Evolutionary conservation across 2,797 vertebrate species (phyloP).

Genomic region (Austrolebias charrua): DNA sequence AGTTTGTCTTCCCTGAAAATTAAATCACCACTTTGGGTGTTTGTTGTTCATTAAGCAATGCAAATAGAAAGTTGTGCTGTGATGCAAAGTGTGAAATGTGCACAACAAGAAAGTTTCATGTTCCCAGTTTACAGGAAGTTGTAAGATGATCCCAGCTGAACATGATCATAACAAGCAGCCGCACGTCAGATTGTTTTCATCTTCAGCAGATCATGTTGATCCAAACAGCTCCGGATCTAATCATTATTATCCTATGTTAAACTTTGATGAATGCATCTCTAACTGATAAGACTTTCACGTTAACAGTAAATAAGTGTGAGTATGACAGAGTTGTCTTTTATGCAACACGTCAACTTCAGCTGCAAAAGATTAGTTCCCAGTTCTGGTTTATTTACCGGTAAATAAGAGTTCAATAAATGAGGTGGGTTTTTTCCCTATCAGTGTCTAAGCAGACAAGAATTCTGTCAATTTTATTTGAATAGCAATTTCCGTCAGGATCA

Average conservation of each 20-base stretch:
- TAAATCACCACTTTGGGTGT: conserved; percentile 23
- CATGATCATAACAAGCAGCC: conserved; percentile 17
- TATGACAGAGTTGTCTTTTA: too few species aligned
- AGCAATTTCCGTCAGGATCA: too few species aligned
- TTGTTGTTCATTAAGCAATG: conserved; percentile 3
- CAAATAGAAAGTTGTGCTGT: neutral
- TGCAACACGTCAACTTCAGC: too few species aligned
- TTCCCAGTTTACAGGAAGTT: conserved; percentile 12
- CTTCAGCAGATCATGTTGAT: conserved; percentile 9
- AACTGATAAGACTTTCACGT: neutral
- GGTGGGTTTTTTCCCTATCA: too few species aligned
- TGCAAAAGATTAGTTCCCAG: too few species aligned
- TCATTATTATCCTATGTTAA: neutral
- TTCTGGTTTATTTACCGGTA: too few species aligned
- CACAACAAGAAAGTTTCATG: conserved; percentile 22
- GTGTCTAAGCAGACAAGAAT: too few species aligned
- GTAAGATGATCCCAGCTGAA: conserved; percentile 25
- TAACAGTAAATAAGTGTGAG: too few species aligned
- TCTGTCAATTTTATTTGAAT: too few species aligned
- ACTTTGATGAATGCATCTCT: neutral
- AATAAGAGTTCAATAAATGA: too few species aligned
- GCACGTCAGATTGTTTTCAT: conserved; percentile 32
- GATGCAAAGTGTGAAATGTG: conserved; percentile 9
- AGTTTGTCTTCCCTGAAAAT: neutral
- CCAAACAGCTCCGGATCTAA: neutral